Base-by-base conservation (phyloP, 2,113 vertebrate species). In the Oncorhynchus clarkii region DNA sequence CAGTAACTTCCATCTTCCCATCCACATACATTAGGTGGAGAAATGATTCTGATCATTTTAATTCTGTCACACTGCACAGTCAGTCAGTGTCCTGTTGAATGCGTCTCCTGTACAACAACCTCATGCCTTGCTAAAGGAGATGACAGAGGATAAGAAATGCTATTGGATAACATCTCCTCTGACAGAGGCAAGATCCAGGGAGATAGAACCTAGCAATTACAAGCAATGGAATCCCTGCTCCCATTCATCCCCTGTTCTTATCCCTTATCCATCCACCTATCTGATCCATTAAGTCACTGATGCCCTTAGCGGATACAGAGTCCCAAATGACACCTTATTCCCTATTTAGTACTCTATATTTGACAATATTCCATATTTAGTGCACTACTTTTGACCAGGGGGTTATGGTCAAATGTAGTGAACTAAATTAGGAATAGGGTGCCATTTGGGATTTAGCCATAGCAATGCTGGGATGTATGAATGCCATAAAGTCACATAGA, bases 241-340 rank as follows among this genome's bases (percentile, higher is more conserved):
- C 67, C 9, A 45, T 45, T 45, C 39, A 45, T 45, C 39, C 39
- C 2, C 2, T 45, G 39, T 2, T 45, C 39, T 45, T 34, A 8
- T 73, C 77, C 75, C 60, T 81, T 90, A 93, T 91, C 78, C 88
- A 93, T 93, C 85, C 77, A 75, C 24, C 82, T 49, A 75, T 88
- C 80, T 85, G 82, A 91, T 90, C 84, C 86, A 83, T 81, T 87
- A 84, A 89, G 84, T 84, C 82, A 29, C 70, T 74, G 89, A 92
- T 91, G 89, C 86, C 89, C 88, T 89, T 75, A 82, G 60, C 87
- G 74, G 90, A 90, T 90, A 80, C 67, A 75, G 49, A 14, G 13
- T 54, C 51, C 12, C 51, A 54, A 54, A 54, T 54, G 16, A 54
- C 51, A 54, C 4, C 12, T 14, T 54, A 54, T 54, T 54, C 16